Percentiles rank a stretch among this genome's conserved stretches.
phyloP scores from a whole-genome alignment of 2,888 invertebrate genomes.

The Melinopterus prodromus region DNA sequence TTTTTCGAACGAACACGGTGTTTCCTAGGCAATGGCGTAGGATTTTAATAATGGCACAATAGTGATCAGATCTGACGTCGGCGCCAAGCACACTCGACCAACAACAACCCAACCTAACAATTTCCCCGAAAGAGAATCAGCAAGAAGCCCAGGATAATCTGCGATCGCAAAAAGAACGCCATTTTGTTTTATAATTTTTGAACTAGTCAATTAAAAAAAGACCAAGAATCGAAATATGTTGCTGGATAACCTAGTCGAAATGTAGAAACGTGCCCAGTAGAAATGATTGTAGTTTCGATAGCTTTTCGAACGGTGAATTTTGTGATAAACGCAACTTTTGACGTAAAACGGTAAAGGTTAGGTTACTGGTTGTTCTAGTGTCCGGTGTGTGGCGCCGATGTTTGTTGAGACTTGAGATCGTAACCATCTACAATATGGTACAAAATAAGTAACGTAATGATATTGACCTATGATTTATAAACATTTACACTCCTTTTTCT shows the following conservation, averaged over 20 bases:
- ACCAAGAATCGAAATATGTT: too few relatives aligned
- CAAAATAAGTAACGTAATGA: conserved; percentile 57
- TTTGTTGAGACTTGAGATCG: conserved; percentile 13
- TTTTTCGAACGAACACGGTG: conserved; percentile 45
- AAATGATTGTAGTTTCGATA: conserved; percentile 37
- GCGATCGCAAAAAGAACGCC: background rate
- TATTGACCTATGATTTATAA: conserved; percentile 58
- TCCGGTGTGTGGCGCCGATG: background rate
- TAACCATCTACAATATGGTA: conserved; percentile 61
- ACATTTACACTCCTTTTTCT: conserved; percentile 62
- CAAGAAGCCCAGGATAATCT: too few relatives aligned
- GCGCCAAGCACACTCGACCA: background rate
- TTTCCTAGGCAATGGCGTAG: conserved; percentile 56
- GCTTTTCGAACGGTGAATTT: conserved; percentile 35
- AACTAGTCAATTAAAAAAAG: background rate
- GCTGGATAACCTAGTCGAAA: too few relatives aligned
- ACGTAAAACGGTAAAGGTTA: conserved; percentile 19
- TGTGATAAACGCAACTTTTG: conserved; percentile 28
- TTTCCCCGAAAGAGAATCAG: background rate
- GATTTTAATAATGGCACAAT: background rate
- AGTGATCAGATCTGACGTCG: background rate
- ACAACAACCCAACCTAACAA: background rate
- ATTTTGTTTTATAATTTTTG: background rate
- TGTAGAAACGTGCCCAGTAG: too few relatives aligned
- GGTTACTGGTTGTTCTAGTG: background rate